These are phyloP conservation scores for Cotesia vestalis DNA, from an alignment of 1,140 invertebrate genomes.

Conservation along the genomic window DNA sequence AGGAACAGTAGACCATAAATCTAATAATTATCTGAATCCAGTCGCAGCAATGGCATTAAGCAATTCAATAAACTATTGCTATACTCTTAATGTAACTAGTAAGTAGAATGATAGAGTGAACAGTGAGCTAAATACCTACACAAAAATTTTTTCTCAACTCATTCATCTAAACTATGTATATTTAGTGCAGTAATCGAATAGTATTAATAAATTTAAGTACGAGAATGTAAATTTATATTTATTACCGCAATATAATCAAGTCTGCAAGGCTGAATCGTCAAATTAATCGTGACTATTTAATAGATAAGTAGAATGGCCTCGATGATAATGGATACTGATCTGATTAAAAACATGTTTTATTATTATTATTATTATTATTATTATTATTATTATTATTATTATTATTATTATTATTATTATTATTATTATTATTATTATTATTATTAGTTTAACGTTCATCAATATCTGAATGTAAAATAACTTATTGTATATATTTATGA, in stretches of 20 bases:
- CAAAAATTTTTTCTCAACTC: too few relatives aligned
- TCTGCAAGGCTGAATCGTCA: background rate
- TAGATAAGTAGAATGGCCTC: slow-evolving; percentile 12
- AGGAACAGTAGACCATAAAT: too few relatives aligned
- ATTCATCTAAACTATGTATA: too few relatives aligned
- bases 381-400: background rate
- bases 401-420: background rate
- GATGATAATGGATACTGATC: slow-evolving; percentile 10
- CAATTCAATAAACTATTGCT: too few relatives aligned
- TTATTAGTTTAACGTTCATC: too few relatives aligned
- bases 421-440: background rate
- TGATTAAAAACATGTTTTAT: slow-evolving; percentile 29
- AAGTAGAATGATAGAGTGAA: too few relatives aligned
- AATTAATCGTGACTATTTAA: slow-evolving; percentile 21
- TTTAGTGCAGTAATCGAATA: too few relatives aligned
- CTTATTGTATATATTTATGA: background rate
- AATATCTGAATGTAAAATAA: background rate
- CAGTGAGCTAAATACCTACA: too few relatives aligned
- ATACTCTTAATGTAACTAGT: too few relatives aligned
- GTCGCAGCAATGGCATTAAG: too few relatives aligned
- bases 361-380: background rate
- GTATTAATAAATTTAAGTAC: too few relatives aligned
- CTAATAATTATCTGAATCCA: too few relatives aligned
- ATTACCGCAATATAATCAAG: slow-evolving; percentile 2
- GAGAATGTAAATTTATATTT: background rate